Base-by-base conservation (phyloP, 1,140 invertebrate genomes). In the Calliopsis andreniformis region DNA sequence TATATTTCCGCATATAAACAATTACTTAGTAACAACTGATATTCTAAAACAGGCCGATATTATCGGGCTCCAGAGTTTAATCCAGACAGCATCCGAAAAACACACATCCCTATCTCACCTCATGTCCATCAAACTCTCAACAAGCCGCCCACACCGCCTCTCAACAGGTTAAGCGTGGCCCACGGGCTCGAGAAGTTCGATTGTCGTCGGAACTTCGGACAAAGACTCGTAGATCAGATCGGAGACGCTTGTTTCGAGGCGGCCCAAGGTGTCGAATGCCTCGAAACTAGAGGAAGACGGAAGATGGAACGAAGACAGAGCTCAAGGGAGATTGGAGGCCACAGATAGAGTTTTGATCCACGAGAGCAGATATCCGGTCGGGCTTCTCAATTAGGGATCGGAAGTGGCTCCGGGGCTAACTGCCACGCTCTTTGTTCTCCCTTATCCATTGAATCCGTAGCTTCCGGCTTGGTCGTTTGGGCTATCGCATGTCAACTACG, bases 321-420 rank as follows among this genome's bases (percentile, higher is more conserved):
- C 32, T 39, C 51, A 32, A 23, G 10, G 64, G 59, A 47, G 12
- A 56, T 16, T 35, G 43, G 25, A 69, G 55, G 59, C 49, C 28
- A 30, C 8, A 69, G 70, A 70, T 67, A 75, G 39, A 53, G 32
- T 64, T 28, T 39, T 64, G 72, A 70, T 82, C 66, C 55, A 82
- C 67, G 68, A 76, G 64, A 61, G 18, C 63, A 80, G 82, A 73
- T 83, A 83, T 83, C 68, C 55, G 68, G 45, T 42, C 59, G 56
- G 39, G 64, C 66, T 80, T 85, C 82, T 84, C 83, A 84, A 84
- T 85, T 85, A 85, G 75, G 62, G 62, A 81, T 85, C 83, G 70
- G 79, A 85, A 73, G 80, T 79, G 72, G 79, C 69, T 81, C 20
- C 63, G 62, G 35, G 49, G 70, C 76, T 84, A 78, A 75, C 82